These are phyloP conservation scores for Mastomys coucha DNA, from an alignment of 2,113 vertebrate genomes.

Conservation along the genomic window DNA sequence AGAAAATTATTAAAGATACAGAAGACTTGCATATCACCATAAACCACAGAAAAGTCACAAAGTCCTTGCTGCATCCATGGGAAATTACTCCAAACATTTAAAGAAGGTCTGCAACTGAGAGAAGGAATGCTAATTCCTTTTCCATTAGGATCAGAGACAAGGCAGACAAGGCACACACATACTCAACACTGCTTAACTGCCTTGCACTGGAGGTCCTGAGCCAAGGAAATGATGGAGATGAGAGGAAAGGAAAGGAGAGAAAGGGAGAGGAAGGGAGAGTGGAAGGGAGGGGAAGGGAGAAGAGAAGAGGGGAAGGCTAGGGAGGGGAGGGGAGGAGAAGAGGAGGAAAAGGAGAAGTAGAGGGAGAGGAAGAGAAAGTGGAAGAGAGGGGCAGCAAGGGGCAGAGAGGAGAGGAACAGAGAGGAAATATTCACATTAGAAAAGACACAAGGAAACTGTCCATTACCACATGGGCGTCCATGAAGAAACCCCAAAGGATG, in stretches of 20 bases:
- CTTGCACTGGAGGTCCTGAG: neutral
- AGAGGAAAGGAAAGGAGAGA: neutral
- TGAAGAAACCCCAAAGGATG: conserved; percentile 8
- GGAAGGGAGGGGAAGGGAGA: neutral
- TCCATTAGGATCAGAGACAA: neutral
- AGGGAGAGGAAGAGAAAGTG: neutral
- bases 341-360: too few relatives aligned
- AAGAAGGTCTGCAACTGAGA: neutral
- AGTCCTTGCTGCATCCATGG: neutral
- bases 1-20: neutral
- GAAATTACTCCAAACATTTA: neutral
- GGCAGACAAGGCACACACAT: too few relatives aligned
- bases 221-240: neutral
- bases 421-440: neutral
- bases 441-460: conserved; percentile 11
- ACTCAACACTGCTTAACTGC: neutral
- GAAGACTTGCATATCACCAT: neutral
- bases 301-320: too few relatives aligned
- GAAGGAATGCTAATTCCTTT: neutral
- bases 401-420: too few relatives aligned
- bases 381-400: accelerated
- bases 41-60: neutral
- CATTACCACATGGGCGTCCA: neutral
- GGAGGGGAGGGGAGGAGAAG: neutral
- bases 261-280: accelerated